These are phyloP conservation scores for Oreochromis tanganicae DNA, from an alignment of 2,113 vertebrate genomes.

Conservation along the genomic window DNA sequence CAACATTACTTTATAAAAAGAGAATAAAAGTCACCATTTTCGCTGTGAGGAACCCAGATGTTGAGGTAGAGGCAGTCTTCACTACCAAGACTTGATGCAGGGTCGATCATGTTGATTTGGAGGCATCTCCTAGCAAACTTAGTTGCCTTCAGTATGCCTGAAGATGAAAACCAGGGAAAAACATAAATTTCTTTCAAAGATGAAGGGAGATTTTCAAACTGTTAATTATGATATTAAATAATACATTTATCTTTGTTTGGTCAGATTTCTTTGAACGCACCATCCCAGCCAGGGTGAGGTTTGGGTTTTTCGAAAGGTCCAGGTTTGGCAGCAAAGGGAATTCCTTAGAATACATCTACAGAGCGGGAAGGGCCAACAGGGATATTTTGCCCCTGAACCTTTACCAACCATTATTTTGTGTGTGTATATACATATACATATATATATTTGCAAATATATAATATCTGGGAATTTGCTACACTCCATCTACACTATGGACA, in stretches of 20 bases:
- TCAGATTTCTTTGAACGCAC: no score
- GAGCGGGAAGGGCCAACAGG: slow-evolving; percentile 59
- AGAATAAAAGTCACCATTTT: background rate
- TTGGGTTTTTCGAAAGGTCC: slow-evolving; percentile 56
- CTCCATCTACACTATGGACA: no score
- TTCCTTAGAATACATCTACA: slow-evolving; percentile 87
- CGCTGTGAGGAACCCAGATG: slow-evolving; percentile 87
- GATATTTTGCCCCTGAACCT: slow-evolving; percentile 79
- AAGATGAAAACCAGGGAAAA: background rate
- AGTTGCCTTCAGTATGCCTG: slow-evolving; percentile 78
- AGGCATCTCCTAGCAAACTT: slow-evolving; percentile 75
- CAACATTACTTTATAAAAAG: background rate
- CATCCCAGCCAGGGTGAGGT: no score
- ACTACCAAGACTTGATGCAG: slow-evolving; percentile 37
- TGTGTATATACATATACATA: no score
- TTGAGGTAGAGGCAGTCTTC: slow-evolving; percentile 95
- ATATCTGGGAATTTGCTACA: no score
- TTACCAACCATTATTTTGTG: no score
- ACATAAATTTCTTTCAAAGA: background rate
- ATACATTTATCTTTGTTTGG: no score
- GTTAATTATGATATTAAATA: no score
- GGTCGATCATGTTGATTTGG: slow-evolving; percentile 70
- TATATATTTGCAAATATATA: no score
- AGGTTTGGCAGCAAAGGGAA: slow-evolving; percentile 83
- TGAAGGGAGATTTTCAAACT: slow-evolving; percentile 23